Base-by-base conservation (phyloP, 2,113 vertebrate species). In the Xiphophorus hellerii region DNA sequence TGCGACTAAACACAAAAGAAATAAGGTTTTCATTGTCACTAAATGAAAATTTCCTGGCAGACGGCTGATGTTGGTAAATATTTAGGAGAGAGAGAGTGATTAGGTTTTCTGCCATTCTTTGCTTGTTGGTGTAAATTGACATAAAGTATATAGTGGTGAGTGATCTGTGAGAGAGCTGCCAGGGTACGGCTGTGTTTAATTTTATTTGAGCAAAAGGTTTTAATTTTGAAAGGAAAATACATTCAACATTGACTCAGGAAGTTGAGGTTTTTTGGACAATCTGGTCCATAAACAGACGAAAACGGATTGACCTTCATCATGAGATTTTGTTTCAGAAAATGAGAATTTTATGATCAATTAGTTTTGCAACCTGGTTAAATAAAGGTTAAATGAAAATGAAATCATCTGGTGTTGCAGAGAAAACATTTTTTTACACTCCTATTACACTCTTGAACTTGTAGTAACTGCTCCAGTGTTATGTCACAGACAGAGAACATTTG, bases 261-360 rank as follows among this genome's bases (percentile, higher is more conserved):
- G 62, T 31, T 69, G 3, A 5, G 33, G 25, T 67, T 68, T 69
- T 28, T 6, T 13, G 44, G 58, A 66, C 20, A 74, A 1, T n/a
- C 11, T 13, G 27, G n/a, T 28, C 13, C 60, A 62, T 28, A 28
- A 76, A 84, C 44, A 75, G 76, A 81, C 80, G 77, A 84, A 65
- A 71, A 61, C 64, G 33, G 25, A 3, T 48, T 87, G 76, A 84
- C 82, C 64, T 82, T 77, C 44, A 5, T 42, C 14, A 42, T 42
- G 39, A 42, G 39, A 42, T 42, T 42, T 15, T 42, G 12, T 14
- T 14, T 42, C 39, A 37, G 35, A 37, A 37, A 37, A 37, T 12
- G 10, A 3, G 10, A 37, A 37, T 37, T 37, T 37, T 37, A 37
- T 37, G 35, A 37, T 42, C 39, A 42, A 15, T 42, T 42, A 14